A percentile compares a stretch with the other conserved stretches of the same genome.
Evolutionary conservation across 2,797 vertebrate species (phyloP).

Genomic region (Paratrypauchen microcephalus): DNA sequence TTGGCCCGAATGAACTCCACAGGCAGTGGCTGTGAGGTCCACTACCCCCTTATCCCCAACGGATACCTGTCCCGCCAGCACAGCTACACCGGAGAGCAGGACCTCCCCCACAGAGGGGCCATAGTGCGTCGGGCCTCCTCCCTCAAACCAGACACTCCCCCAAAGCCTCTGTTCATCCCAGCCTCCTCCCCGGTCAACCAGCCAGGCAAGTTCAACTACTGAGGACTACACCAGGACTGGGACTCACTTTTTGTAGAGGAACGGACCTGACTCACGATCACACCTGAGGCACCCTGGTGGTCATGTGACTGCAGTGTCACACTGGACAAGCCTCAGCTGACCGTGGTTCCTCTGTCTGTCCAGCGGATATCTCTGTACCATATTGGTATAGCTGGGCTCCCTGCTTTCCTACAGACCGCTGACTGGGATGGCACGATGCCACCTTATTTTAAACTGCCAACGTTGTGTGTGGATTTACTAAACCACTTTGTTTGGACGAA

Average conservation of each 20-base stretch:
- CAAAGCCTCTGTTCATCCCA: conserved; percentile 80
- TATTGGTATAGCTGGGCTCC: conserved; percentile 86
- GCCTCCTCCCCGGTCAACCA: conserved; percentile 80
- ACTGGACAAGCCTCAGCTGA: conserved; percentile 74
- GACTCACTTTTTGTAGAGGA: conserved; percentile 52
- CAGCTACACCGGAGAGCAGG: conserved; percentile 80
- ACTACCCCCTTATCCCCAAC: conserved; percentile 80
- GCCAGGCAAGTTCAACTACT: conserved; percentile 86
- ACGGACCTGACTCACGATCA: conserved; percentile 43
- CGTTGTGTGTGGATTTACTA: conserved; percentile 77
- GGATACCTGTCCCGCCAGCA: conserved; percentile 82
- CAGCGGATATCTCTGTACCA: conserved; percentile 84
- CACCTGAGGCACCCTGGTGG: conserved; percentile 33
- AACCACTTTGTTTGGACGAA: conserved; percentile 62
- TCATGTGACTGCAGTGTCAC: conserved; percentile 60
- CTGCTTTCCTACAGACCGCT: conserved; percentile 73
- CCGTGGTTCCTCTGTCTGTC: conserved; percentile 62
- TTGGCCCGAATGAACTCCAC: conserved; percentile 85
- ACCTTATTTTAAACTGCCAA: conserved; percentile 73
- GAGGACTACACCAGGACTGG: conserved; percentile 47
- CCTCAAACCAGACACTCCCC: conserved; percentile 81
- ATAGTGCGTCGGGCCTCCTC: conserved; percentile 82
- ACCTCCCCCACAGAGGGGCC: conserved; percentile 76
- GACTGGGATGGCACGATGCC: conserved; percentile 67
- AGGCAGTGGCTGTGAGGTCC: conserved; percentile 79